A percentile compares a stretch with the other conserved stretches of the same genome.
phyloP scores from a whole-genome alignment of 2,888 invertebrate genomes.

The Dicranocentrus wangi region DNA sequence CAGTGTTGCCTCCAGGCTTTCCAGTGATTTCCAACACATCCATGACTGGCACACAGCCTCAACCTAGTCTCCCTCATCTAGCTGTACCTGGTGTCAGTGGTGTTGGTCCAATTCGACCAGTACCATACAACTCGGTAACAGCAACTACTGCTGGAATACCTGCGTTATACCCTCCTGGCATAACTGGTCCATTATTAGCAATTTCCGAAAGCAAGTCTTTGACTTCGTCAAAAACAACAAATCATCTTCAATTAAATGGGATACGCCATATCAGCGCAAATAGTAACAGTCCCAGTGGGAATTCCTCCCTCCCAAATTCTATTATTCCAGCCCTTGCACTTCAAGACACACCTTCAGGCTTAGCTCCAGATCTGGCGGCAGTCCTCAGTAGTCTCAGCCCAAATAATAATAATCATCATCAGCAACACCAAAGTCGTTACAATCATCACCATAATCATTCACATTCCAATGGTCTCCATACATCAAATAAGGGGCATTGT shows the following conservation, averaged over 20 bases:
- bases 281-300: constrained; percentile 20
- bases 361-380: constrained; percentile 23
- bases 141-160: constrained; percentile 23
- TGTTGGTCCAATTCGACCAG: constrained; percentile 9
- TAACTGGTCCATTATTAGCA: not conserved
- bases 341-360: not conserved
- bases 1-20: constrained; percentile 48
- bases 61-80: constrained; percentile 33
- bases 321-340: constrained; percentile 21
- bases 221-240: constrained; percentile 23
- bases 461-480: constrained; percentile 38
- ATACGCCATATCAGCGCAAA: constrained; percentile 6
- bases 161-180: constrained; percentile 16
- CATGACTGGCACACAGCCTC: not conserved
- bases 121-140: constrained; percentile 15
- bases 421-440: constrained; percentile 41
- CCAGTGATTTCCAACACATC: not conserved
- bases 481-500: not conserved
- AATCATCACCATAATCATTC: constrained; percentile 30
- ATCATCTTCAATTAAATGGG: constrained; percentile 30
- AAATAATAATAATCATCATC: constrained; percentile 41
- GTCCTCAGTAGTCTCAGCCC: constrained; percentile 28
- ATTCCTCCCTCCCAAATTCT: not conserved
- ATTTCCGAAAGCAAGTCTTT: constrained; percentile 16
- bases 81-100: constrained; percentile 6